Evolutionary conservation across 2,797 vertebrate genomes (phyloP), one percentile per base, ranked within the genome.

Genomic region (Cuniculus paca): DNA sequence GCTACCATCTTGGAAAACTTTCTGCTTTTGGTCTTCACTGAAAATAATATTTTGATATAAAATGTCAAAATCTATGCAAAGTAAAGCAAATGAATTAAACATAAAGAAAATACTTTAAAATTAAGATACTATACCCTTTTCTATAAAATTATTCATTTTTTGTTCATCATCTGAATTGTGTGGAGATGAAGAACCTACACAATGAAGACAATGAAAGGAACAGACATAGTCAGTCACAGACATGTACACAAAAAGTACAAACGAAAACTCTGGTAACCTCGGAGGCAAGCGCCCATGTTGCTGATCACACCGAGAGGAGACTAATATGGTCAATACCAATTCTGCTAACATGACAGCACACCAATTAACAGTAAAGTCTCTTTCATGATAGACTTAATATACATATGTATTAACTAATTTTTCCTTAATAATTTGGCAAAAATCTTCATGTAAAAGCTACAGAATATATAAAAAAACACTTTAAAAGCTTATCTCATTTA

Each of bases 1-100:
- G 99, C 99, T 99, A 99, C 98, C 98, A 99, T 99, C 99, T 99
- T 99, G 99, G 99, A 99, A 99, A 99, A 99, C 98, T 99, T 99
- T 98, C 99, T 99, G 99, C 99, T 99, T 99, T 99, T 99, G 98
- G 98, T 99, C 98, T 99, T 99, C 99, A 99, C 99, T 99, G 99
- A 97, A 99, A 99, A 99, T 98, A 98, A 99, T 97, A 99, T 99
- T 99, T 99, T 97, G 97, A 98, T 98, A 98, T 98, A 98, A 99
- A 97, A 99, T 52, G 97, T 99, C 97, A 98, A 98, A 97, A 97
- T 97, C 95, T 98, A 97, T 97, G 90, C 92, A 94, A 96, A 91
- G 75, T 63, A 88, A 92, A 97, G 90, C 97, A 90, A 97, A 92
- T 91, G 12, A 97, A 97, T 94, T 94, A 96, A 97, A 79, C 91